These are phyloP conservation scores for Leucophora obtusa DNA, from an alignment of 2,888 invertebrate species.

Conservation along the genomic window DNA sequence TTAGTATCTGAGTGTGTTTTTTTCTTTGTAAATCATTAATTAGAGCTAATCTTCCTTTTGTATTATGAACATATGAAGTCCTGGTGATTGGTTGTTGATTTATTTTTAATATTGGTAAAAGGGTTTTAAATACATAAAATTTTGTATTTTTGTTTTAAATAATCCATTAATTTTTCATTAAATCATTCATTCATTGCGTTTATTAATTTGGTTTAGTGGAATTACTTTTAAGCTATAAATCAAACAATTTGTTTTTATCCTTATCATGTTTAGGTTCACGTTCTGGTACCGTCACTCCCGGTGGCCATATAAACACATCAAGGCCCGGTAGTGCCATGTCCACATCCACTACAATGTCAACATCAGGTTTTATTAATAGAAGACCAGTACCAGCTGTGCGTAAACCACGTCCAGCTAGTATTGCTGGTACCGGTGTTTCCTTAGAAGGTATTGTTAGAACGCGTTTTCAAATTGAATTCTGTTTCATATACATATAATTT, in stretches of 20 bases:
- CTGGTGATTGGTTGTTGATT: slow-evolving; percentile 64
- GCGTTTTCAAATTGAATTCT: neutral
- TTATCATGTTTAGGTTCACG: slow-evolving; percentile 81
- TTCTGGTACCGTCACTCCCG: slow-evolving; percentile 87
- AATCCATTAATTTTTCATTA: slow-evolving; percentile 43
- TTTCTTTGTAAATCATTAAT: slow-evolving; percentile 11
- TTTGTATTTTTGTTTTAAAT: slow-evolving; percentile 7
- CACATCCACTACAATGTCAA: slow-evolving; percentile 83
- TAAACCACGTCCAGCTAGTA: slow-evolving; percentile 89
- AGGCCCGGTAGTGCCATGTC: slow-evolving; percentile 93
- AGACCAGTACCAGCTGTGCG: slow-evolving; percentile 82
- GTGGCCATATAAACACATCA: slow-evolving; percentile 82
- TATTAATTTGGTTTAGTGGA: slow-evolving; percentile 33
- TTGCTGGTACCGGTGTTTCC: slow-evolving; percentile 90
- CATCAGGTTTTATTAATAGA: slow-evolving; percentile 82
- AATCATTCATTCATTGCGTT: slow-evolving; percentile 49
- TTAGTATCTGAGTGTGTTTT: neutral
- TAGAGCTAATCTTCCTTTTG: slow-evolving; percentile 12
- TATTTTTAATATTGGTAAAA: slow-evolving; percentile 59
- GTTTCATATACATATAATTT: slow-evolving; percentile 9
- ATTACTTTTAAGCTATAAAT: slow-evolving; percentile 23
- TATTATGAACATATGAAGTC: slow-evolving; percentile 55
- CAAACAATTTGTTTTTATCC: slow-evolving; percentile 36
- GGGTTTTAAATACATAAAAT: slow-evolving; percentile 18
- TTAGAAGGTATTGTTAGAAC: slow-evolving; percentile 72